Conservation (phyloP, 2,113 vertebrate species). For the Edolisoma coerulescens region DNA sequence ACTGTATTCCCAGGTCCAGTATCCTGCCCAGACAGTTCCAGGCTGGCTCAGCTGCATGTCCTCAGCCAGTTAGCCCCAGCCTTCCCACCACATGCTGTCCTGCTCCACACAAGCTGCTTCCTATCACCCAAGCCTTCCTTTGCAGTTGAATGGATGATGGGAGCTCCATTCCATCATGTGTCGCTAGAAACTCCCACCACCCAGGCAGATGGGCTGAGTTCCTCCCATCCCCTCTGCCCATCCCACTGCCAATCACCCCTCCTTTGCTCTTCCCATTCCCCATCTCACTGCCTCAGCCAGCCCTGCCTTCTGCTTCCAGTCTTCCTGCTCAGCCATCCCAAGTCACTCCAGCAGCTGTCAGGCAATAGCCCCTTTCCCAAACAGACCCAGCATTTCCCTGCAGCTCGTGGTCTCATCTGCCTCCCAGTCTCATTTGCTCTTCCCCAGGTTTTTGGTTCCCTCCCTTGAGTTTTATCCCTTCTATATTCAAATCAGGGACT, state of each 20-base stretch:
- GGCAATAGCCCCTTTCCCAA: background rate
- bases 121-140: background rate
- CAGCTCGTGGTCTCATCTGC: fast-evolving
- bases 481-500: background rate
- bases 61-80: background rate
- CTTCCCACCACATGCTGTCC: background rate
- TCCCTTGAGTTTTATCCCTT: background rate
- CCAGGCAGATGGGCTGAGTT: background rate
- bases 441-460: background rate
- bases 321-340: background rate
- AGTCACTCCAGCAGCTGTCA: background rate
- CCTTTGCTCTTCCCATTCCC: background rate
- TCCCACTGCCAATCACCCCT: background rate
- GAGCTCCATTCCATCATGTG: background rate
- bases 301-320: background rate
- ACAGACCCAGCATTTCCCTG: background rate
- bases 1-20: too few relatives aligned
- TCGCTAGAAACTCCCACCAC: background rate
- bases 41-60: background rate
- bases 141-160: background rate
- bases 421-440: background rate
- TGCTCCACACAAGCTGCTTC: background rate
- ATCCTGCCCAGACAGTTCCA: background rate
- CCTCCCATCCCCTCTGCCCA: background rate
- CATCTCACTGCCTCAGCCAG: background rate